These are phyloP conservation scores for Myotis lucifugus DNA, from an alignment of 2,113 vertebrate species.

Conservation along the genomic window DNA sequence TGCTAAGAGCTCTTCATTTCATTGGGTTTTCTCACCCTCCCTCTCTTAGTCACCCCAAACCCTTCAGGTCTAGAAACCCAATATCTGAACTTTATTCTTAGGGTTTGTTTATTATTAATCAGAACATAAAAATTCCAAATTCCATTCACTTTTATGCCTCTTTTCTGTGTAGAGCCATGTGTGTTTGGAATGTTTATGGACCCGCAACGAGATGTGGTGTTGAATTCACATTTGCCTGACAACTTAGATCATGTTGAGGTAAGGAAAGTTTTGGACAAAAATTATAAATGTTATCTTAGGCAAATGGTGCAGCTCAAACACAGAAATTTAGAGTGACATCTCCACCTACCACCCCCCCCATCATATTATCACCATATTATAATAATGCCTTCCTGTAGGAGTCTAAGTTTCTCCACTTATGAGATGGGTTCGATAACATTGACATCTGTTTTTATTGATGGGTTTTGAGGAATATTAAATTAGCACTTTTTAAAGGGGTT, in stretches of 20 bases:
- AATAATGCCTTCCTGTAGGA: not conserved
- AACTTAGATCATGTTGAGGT: not conserved
- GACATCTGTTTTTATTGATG: constrained; percentile 24
- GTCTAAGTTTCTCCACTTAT: not conserved
- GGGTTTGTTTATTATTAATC: not conserved
- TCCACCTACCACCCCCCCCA: not conserved
- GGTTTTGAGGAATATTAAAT: constrained; percentile 16
- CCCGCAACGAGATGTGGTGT: not conserved
- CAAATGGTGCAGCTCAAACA: constrained; percentile 18
- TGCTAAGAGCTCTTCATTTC: not conserved
- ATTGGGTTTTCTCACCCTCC: not conserved
- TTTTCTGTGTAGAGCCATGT: not conserved
- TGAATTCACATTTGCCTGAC: constrained; percentile 12
- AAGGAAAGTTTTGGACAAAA: not conserved
- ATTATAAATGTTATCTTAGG: not conserved
- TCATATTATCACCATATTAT: not conserved
- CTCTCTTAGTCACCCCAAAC: not conserved
- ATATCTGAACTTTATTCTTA: not conserved
- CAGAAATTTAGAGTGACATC: not conserved
- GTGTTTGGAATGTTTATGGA: not conserved
- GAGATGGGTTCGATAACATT: not conserved
- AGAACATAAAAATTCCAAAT: not conserved
- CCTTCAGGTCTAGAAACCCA: not conserved
- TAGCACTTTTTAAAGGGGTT: constrained; percentile 37
- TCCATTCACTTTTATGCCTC: not conserved